Evolutionary conservation across 2,797 vertebrate genomes (phyloP), one percentile per base, ranked within the genome.

Genomic region (Choloepus didactylus): DNA sequence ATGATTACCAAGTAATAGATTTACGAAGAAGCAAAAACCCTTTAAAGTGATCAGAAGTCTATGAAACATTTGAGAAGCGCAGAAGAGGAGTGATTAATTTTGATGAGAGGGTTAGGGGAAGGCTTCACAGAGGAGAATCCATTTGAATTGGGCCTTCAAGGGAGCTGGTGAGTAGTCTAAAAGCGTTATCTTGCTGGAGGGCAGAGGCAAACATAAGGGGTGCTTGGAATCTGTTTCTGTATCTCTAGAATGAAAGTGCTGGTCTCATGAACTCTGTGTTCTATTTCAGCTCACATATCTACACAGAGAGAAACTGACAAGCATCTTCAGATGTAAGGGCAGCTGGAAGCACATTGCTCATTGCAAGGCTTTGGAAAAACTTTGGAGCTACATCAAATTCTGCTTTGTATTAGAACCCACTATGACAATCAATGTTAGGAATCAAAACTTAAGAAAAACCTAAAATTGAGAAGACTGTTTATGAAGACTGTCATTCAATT

Each of bases 1-100:
- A 25, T 0, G 0, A 1, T 29, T 5, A 4, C 3, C 29, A 2
- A 11, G 4, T 0, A 6, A 18, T 15, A 29, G 0, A 56, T 56
- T 29, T 15, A 44, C 16, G 5, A 8, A 51, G 4, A 3, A 2
- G 27, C 31, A 31, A 73, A 18, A 3, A 2, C 16, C 21, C 54
- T 56, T 23, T n/a, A 0, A 3, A 1, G 1, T 2, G 25, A 7
- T 16, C 49, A 1, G 46, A 49, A 38, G 18, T n/a, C 18, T 29
- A 8, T 6, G 14, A 69, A 18, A 56, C 54, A 0, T 5, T 6
- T 41, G 19, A 46, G 25, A 14, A 25, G 12, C 38, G 35, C 14
- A 9, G 38, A 3, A 0, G 54, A 9, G 7, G 9, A 5, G 9
- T 44, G 51, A 27, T 21, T 41, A 27, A 14, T 44, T 38, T n/a